Evolutionary conservation across 2,113 vertebrate species (phyloP), one percentile per base, ranked within the genome.

Genomic region (Nycticebus coucang): DNA sequence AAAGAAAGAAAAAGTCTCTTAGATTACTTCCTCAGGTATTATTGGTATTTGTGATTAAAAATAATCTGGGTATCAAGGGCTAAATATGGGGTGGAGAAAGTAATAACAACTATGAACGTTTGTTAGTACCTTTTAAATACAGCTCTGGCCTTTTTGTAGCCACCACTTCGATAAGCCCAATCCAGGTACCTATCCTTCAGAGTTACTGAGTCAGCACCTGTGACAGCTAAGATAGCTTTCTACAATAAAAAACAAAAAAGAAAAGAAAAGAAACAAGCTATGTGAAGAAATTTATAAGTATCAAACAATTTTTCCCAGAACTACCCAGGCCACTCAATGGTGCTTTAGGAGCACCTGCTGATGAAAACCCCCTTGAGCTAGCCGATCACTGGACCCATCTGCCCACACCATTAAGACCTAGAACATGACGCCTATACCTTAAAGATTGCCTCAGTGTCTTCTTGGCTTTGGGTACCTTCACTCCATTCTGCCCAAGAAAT

Each of bases 111-210:
- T 33, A 12, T 2, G 4, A 41, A 77, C n/a, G 2, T n/a, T 2
- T 69, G 2, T 17, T 17, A 66, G n/a, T 94, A 99, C 99, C 99
- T 99, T 95, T 89, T 99, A 96, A 99, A 99, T 50, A 99, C 98
- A 98, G 98, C 99, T 96, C 97, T 99, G 8, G 98, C 99, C 98
- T 99, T 99, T 97, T 99, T 99, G 97, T 99, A 99, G 93, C 99
- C 99, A 72, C 98, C 96, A 1, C 91, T 99, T 96, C 98, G 98
- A 95, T 99, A 99, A 30, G 99, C 99, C 99, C 99, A 99, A 87
- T 99, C 98, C 15, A 99, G 98, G 97, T 99, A 99, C 92, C 97
- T 97, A 57, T 99, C 99, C 98, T 99, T 99, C 98, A 99, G 98
- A 92, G 97, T 98, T 95, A 98, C 95, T 89, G 99, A 99, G 94